Evolutionary conservation across 2,888 invertebrate genomes (phyloP).

Genomic region (Coenonympha arcania): DNA sequence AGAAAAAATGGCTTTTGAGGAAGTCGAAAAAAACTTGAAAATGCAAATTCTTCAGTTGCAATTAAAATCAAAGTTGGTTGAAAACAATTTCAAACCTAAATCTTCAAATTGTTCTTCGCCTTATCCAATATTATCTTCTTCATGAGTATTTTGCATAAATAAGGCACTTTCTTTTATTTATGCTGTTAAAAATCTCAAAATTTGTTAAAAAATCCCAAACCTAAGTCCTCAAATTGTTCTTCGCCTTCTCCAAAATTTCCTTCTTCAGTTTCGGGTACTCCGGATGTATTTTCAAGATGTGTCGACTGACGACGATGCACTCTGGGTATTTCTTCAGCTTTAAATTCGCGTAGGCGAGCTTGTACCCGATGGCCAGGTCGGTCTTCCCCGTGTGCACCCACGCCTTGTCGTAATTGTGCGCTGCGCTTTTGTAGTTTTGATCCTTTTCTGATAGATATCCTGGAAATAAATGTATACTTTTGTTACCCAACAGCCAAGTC

Average conservation of each 20-base stretch:
- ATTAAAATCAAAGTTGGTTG: too few relatives aligned
- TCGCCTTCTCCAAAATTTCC: slow-evolving; percentile 93
- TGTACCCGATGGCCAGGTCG: slow-evolving; percentile 92
- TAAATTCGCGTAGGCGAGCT: slow-evolving; percentile 91
- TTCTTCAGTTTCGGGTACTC: slow-evolving; percentile 93
- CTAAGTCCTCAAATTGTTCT: slow-evolving; percentile 81
- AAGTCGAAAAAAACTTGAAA: not conserved
- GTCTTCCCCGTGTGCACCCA: slow-evolving; percentile 88
- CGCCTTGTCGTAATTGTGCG: slow-evolving; percentile 85
- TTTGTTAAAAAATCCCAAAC: not conserved
- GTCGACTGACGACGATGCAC: slow-evolving; percentile 90
- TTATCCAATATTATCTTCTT: too few relatives aligned
- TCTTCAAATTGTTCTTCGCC: too few relatives aligned
- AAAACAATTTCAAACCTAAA: too few relatives aligned
- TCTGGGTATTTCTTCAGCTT: slow-evolving; percentile 91
- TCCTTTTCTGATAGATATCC: slow-evolving; percentile 94
- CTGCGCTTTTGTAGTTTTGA: slow-evolving; percentile 89
- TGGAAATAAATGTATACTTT: slow-evolving; percentile 36
- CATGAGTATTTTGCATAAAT: too few relatives aligned
- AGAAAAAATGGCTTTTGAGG: not conserved
- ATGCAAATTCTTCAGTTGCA: too few relatives aligned
- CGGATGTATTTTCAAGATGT: slow-evolving; percentile 85
- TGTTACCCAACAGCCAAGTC: too few relatives aligned
- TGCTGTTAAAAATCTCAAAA: too few relatives aligned
- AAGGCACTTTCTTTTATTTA: too few relatives aligned